Evolutionary conservation across 2,797 vertebrate genomes (phyloP).

Genomic region (Ficedula albicollis): DNA sequence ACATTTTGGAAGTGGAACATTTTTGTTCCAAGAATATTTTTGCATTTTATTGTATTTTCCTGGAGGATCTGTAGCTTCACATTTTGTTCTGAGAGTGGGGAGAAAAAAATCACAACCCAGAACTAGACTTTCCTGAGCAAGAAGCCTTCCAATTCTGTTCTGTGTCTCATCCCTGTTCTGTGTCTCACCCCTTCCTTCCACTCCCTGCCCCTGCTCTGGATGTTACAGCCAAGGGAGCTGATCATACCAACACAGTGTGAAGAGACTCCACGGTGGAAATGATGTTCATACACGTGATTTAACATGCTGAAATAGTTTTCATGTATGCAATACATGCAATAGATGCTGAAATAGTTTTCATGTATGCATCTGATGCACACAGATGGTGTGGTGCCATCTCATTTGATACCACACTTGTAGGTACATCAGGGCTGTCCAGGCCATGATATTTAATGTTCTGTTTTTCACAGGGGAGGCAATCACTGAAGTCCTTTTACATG

Average conservation of each 20-base stretch:
- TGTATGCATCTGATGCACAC: neutral
- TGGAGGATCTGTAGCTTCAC: neutral
- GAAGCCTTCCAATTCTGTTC: neutral
- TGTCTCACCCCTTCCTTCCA: neutral
- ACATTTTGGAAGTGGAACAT: slow-evolving; percentile 33
- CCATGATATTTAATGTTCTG: slow-evolving; percentile 12
- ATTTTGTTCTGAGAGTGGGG: neutral
- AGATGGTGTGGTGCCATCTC: neutral
- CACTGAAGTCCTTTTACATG: neutral
- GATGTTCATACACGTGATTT: neutral
- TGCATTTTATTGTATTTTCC: slow-evolving; percentile 35
- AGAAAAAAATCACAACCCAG: neutral
- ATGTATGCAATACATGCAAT: too few species aligned
- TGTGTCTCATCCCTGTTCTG: neutral
- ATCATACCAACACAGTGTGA: neutral
- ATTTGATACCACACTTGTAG: neutral
- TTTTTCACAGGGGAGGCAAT: neutral
- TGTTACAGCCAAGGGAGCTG: neutral
- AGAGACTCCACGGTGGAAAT: neutral
- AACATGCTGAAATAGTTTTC: neutral
- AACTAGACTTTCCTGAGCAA: neutral
- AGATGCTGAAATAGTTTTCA: too few species aligned
- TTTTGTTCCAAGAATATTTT: slow-evolving; percentile 41
- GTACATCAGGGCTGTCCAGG: neutral
- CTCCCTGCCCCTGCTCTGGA: neutral